A percentile compares a stretch with the other conserved stretches of the same genome.
Conservation (phyloP, 2,888 invertebrate genomes). For the Napeogenes sylphis region DNA sequence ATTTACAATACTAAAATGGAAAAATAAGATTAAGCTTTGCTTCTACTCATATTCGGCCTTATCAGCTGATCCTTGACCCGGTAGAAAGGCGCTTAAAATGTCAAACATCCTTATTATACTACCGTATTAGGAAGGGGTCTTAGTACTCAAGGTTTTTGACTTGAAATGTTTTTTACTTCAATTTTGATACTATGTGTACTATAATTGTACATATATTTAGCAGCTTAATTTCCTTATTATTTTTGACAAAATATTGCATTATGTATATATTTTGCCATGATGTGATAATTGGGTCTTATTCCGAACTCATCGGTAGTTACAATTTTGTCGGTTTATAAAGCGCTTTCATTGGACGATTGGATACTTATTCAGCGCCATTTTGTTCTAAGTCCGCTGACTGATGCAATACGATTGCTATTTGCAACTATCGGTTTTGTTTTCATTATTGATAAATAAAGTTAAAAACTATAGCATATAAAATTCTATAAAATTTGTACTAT, state of each 20-base stretch:
- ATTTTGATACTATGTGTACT: too few species aligned
- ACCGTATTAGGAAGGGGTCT: background rate
- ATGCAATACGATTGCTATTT: conserved; percentile 57
- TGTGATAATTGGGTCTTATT: too few species aligned
- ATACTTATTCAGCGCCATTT: conserved; percentile 67
- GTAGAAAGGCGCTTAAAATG: conserved; percentile 17
- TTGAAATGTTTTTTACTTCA: too few species aligned
- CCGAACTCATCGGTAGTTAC: conserved; percentile 23
- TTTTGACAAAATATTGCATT: too few species aligned
- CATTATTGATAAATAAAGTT: conserved; percentile 8
- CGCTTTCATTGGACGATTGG: conserved; percentile 57
- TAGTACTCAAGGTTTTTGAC: too few species aligned
- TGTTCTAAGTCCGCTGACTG: conserved; percentile 65
- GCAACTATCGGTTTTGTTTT: conserved; percentile 32
- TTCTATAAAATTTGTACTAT: background rate
- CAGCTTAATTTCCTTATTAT: too few species aligned
- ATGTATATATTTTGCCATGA: too few species aligned
- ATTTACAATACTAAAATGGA: background rate
- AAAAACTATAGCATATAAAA: background rate
- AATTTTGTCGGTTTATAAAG: conserved; percentile 60
- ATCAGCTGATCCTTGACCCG: conserved; percentile 30
- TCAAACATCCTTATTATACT: conserved; percentile 15
- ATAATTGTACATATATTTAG: too few species aligned
- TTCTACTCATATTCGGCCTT: conserved; percentile 12
- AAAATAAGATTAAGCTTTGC: conserved; percentile 15